Percentiles rank a stretch among this genome's conserved stretches.
Conservation (phyloP, 1,140 invertebrate genomes). For the Pseudoatta argentina region DNA sequence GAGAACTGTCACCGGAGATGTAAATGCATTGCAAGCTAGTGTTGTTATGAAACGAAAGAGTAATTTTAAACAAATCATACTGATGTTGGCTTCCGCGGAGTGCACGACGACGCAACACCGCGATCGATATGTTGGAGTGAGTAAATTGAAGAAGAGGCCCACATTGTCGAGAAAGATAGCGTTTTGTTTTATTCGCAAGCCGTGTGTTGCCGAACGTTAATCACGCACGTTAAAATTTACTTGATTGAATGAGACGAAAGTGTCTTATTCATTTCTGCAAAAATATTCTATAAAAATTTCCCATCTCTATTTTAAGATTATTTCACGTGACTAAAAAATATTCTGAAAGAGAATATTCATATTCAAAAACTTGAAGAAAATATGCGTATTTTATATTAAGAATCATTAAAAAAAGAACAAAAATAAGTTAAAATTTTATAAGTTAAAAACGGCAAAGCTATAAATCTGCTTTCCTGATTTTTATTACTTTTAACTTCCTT, state of each 20-base stretch:
- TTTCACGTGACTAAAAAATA: not conserved
- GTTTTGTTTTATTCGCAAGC: not conserved
- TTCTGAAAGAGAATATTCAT: not conserved
- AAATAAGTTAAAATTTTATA: not conserved
- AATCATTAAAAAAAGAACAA: not conserved
- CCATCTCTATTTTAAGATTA: not conserved
- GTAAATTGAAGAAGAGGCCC: conserved; percentile 33
- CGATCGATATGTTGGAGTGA: conserved; percentile 31
- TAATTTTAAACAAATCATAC: conserved; percentile 52
- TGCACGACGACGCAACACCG: conserved; percentile 9
- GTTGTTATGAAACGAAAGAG: conserved; percentile 25
- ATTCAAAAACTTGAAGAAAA: conserved; percentile 7
- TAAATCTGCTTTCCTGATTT: not conserved
- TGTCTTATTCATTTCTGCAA: not conserved
- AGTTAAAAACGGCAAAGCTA: not conserved
- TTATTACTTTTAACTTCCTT: not conserved
- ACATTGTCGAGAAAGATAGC: conserved; percentile 5
- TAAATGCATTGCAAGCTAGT: conserved; percentile 28
- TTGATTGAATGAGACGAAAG: not conserved
- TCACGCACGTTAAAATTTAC: not conserved
- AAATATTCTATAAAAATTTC: not conserved
- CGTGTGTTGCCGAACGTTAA: not conserved
- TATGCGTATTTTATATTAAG: not conserved
- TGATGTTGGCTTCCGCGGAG: conserved; percentile 15
- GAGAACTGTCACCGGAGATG: conserved; percentile 1